Conservation (phyloP, 2,113 vertebrate species). For the Xiphophorus maculatus region DNA sequence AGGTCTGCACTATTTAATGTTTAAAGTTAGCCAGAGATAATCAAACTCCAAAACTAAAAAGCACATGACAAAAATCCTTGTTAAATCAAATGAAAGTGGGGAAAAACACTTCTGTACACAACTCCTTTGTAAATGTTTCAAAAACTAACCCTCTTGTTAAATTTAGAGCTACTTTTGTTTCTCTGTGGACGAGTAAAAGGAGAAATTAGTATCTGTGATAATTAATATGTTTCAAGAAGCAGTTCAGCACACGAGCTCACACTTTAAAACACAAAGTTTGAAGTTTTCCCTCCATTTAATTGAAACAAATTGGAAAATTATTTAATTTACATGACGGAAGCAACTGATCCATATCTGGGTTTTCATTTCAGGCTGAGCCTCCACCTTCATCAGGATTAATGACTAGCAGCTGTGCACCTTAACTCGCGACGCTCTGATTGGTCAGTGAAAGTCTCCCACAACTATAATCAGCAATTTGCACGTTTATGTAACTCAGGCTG, state of each 20-base stretch:
- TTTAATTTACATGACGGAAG: background rate
- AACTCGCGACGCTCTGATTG: conserved; percentile 22
- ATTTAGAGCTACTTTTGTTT: background rate
- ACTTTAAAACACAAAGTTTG: background rate
- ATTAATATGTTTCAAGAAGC: background rate
- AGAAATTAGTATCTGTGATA: background rate
- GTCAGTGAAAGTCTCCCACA: conserved; percentile 7
- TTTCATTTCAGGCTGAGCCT: background rate
- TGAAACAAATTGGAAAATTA: background rate
- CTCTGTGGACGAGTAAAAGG: background rate
- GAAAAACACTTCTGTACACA: background rate
- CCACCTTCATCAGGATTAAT: conserved; percentile 6
- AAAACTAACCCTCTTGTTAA: background rate
- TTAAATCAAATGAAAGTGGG: background rate
- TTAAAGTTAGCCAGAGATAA: background rate
- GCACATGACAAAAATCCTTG: background rate
- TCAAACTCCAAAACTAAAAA: no score
- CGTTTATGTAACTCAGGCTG: background rate
- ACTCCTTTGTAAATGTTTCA: background rate
- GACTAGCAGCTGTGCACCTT: conserved; percentile 22
- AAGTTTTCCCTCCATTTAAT: background rate
- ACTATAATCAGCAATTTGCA: background rate
- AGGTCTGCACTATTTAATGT: background rate
- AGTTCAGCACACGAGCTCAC: background rate
- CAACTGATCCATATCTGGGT: background rate